Evolutionary conservation across 35 echinoderm and acorn worm species (phyloP).

Genomic region (Apostichopus parvimensis): DNA sequence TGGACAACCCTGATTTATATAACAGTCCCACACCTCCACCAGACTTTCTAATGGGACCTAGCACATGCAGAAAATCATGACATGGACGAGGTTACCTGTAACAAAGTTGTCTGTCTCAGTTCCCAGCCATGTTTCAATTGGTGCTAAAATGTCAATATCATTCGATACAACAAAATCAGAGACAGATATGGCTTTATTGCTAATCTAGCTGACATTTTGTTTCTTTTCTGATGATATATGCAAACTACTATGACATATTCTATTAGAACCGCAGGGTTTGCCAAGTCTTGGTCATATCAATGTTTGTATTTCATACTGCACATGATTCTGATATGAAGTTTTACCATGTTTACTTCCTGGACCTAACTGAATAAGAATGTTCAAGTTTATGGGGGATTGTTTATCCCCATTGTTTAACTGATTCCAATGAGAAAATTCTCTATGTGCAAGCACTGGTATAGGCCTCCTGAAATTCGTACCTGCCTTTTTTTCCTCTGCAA

Average conservation of each 20-base stretch:
- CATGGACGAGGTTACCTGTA: conserved; percentile 19
- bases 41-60: neutral
- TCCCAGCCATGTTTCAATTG: conserved; percentile 46
- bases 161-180: conserved; percentile 51
- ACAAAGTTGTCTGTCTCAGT: conserved; percentile 17
- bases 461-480: conserved; percentile 9
- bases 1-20: conserved; percentile 43
- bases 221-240: conserved; percentile 1
- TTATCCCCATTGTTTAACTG: neutral
- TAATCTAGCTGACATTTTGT: conserved; percentile 26
- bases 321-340: neutral
- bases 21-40: conserved; percentile 37
- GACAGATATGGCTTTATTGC: conserved; percentile 44
- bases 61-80: conserved; percentile 29
- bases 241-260: neutral
- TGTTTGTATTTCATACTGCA: conserved; percentile 5
- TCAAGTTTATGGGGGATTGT: conserved; percentile 11
- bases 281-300: neutral
- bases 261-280: neutral
- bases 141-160: conserved; percentile 49
- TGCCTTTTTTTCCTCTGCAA: conserved; percentile 41
- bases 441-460: conserved; percentile 1
- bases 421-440: conserved; percentile 19
- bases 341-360: neutral
- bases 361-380: conserved; percentile 8